Evolutionary conservation across 2,113 vertebrate species (phyloP).

Genomic region (Toxotes jaculatrix): DNA sequence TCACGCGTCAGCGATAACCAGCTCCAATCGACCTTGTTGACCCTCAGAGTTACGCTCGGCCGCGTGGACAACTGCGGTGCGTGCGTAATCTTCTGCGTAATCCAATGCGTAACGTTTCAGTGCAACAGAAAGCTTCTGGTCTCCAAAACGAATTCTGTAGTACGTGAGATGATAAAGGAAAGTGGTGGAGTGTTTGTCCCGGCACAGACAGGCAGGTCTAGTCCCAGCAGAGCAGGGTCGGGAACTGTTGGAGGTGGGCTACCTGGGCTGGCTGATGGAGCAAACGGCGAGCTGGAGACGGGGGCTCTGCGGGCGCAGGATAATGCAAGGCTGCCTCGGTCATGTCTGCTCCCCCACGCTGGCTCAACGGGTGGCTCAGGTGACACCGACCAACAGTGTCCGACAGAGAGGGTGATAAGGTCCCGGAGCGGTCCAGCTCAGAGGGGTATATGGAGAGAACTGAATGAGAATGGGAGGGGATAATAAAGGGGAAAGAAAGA

Average conservation of each 20-base stretch:
- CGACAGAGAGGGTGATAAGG: constrained; percentile 64
- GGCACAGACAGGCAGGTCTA: constrained; percentile 45
- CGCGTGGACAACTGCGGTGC: constrained; percentile 37
- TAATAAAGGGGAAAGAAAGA: constrained; percentile 57
- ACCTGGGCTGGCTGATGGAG: constrained; percentile 77
- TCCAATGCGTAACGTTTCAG: constrained; percentile 70
- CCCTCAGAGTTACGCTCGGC: constrained; percentile 56
- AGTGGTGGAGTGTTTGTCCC: constrained; percentile 28
- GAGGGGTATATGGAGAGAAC: constrained; percentile 63
- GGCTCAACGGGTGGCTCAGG: constrained; percentile 68
- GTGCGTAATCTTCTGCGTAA: constrained; percentile 73
- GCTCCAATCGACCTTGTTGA: constrained; percentile 63
- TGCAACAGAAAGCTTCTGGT: constrained; percentile 29
- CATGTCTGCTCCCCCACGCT: constrained; percentile 81
- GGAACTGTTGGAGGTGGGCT: constrained; percentile 67
- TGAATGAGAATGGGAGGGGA: constrained; percentile 73
- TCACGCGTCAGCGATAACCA: constrained; percentile 68
- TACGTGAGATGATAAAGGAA: constrained; percentile 12
- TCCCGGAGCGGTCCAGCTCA: constrained; percentile 81
- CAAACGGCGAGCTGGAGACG: constrained; percentile 70
- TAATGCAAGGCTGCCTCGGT: constrained; percentile 71
- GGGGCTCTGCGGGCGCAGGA: constrained; percentile 77
- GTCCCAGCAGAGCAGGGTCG: constrained; percentile 64
- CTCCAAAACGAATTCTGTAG: constrained; percentile 17
- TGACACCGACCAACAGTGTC: constrained; percentile 77